Evolutionary conservation across 2,797 vertebrate species (phyloP).

Genomic region (Poeciliopsis turneri): DNA sequence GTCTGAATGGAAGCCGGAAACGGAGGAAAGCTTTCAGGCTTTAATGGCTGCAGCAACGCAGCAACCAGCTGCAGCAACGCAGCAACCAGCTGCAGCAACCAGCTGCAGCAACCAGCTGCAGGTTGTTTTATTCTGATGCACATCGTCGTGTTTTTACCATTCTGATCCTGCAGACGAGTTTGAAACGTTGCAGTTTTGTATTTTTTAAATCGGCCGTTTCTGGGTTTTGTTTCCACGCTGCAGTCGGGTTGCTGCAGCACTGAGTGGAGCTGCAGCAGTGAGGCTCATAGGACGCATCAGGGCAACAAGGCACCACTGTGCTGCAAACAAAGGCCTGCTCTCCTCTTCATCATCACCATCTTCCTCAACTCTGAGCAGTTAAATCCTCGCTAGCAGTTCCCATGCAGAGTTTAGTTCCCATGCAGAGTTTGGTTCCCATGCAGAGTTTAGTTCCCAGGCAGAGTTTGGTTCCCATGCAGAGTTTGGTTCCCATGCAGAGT

Average conservation of each 20-base stretch:
- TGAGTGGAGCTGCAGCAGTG: background rate
- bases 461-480: too few relatives aligned
- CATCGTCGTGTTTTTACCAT: background rate
- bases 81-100: background rate
- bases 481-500: too few relatives aligned
- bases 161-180: too few relatives aligned
- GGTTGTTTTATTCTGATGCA: background rate
- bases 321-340: constrained; percentile 35
- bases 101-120: background rate
- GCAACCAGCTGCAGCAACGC: too few relatives aligned
- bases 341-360: background rate
- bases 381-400: background rate
- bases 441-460: too few relatives aligned
- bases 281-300: constrained; percentile 20
- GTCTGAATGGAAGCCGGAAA: constrained; percentile 17
- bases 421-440: too few relatives aligned
- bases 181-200: too few relatives aligned
- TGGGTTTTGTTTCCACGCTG: background rate
- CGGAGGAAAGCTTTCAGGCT: constrained; percentile 18
- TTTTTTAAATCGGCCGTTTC: too few relatives aligned
- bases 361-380: background rate
- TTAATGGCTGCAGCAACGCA: too few relatives aligned
- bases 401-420: too few relatives aligned
- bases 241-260: background rate
- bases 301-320: constrained; percentile 36